Percentiles rank a stretch among this genome's conserved stretches.
Conservation (phyloP, 2,113 vertebrate species). For the Potamarius usumacintae region DNA sequence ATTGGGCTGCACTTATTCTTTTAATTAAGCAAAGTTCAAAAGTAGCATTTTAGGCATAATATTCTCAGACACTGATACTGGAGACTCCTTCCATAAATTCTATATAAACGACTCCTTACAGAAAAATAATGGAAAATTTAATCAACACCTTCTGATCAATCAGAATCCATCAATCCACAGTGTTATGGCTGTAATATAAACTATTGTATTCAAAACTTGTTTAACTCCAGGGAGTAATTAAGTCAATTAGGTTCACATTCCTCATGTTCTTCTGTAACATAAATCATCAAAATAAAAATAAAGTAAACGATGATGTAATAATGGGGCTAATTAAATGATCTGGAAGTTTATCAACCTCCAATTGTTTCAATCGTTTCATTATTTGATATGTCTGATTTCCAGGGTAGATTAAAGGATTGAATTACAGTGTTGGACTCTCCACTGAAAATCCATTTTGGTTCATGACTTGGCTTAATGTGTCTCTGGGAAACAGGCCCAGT, state of each 20-base stretch:
- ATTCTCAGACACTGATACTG: no score
- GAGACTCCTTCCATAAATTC: no score
- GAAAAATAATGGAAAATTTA: no score
- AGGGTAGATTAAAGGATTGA: constrained; percentile 18
- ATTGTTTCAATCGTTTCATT: constrained; percentile 28
- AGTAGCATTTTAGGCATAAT: no score
- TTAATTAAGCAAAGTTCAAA: no score
- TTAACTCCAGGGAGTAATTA: background rate
- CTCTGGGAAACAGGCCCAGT: constrained; percentile 27
- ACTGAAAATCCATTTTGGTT: constrained; percentile 36
- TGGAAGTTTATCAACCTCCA: background rate
- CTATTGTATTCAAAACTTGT: background rate
- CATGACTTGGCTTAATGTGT: constrained; percentile 40
- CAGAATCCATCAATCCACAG: no score
- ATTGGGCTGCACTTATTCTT: no score
- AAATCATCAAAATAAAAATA: background rate
- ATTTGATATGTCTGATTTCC: constrained; percentile 12
- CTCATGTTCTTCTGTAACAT: background rate
- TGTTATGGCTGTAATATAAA: background rate
- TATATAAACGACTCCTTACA: no score
- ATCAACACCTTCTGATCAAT: no score
- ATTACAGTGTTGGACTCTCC: constrained; percentile 18
- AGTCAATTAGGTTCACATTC: background rate
- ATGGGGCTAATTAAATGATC: background rate
- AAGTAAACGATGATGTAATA: background rate